These are phyloP conservation scores for Pandemis corylana DNA, from an alignment of 2,888 invertebrate genomes.

Conservation along the genomic window DNA sequence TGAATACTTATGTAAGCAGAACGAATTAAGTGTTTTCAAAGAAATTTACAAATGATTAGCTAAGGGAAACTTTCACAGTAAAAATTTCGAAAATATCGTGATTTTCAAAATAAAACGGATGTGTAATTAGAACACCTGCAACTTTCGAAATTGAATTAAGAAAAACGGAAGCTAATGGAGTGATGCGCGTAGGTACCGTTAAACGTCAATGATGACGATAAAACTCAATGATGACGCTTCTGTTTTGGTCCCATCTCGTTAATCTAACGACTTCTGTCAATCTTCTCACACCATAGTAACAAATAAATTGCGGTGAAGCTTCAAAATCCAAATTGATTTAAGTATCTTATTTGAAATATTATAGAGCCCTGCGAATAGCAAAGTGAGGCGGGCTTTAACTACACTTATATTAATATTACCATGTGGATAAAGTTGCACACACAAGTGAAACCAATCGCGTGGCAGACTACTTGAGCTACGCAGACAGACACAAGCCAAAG, in stretches of 20 bases:
- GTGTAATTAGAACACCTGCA: slow-evolving; percentile 12
- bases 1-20: not conserved
- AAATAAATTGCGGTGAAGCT: not conserved
- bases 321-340: not conserved
- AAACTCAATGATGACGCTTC: slow-evolving; percentile 19
- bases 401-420: too few relatives aligned
- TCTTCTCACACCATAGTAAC: not conserved
- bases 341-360: not conserved
- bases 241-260: slow-evolving; percentile 14
- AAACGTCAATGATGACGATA: not conserved
- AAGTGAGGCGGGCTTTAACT: not conserved
- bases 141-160: slow-evolving; percentile 12
- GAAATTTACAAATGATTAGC: not conserved
- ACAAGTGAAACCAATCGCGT: too few relatives aligned
- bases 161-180: slow-evolving; percentile 14
- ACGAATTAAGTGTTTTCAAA: not conserved
- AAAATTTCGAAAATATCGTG: not conserved
- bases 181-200: slow-evolving; percentile 22
- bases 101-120: slow-evolving; percentile 5
- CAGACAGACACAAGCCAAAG: not conserved
- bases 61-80: not conserved
- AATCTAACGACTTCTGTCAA: not conserved
- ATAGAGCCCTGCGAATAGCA: not conserved
- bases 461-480: too few relatives aligned
- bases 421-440: too few relatives aligned